Evolutionary conservation across 2,797 vertebrate genomes (phyloP).

Genomic region (Chromobotia macracanthus): DNA sequence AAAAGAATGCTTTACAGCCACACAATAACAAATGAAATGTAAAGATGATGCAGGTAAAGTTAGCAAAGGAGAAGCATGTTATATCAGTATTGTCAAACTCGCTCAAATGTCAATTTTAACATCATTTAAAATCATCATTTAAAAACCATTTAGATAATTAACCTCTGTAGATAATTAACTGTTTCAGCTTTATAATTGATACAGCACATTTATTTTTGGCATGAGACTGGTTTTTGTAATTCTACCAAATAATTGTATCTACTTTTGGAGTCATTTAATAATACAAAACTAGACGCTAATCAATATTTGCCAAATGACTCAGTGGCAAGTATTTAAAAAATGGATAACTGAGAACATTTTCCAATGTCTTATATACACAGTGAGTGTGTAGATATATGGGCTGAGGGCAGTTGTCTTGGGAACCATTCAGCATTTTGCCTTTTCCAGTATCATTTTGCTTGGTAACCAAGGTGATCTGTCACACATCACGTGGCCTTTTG

Average conservation of each 20-base stretch:
- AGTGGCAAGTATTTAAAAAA: neutral
- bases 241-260: constrained; percentile 6
- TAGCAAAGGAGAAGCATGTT: neutral
- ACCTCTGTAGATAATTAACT: constrained; percentile 26
- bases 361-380: no score
- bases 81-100: neutral
- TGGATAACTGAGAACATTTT: no score
- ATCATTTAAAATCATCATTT: neutral
- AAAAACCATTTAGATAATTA: constrained; percentile 31
- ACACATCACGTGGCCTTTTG: constrained; percentile 17
- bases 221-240: constrained; percentile 6
- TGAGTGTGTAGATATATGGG: neutral
- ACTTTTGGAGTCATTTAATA: neutral
- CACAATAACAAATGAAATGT: neutral
- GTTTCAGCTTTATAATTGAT: constrained; percentile 15
- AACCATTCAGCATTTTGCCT: constrained; percentile 21
- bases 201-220: constrained; percentile 21
- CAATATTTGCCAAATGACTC: no score
- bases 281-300: no score
- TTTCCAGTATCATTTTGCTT: constrained; percentile 14
- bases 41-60: neutral
- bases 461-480: constrained; percentile 45
- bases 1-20: no score
- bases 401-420: constrained; percentile 6
- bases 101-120: neutral